phyloP scores from a whole-genome alignment of 1,140 invertebrate genomes.

The Heliothis subflexa region DNA sequence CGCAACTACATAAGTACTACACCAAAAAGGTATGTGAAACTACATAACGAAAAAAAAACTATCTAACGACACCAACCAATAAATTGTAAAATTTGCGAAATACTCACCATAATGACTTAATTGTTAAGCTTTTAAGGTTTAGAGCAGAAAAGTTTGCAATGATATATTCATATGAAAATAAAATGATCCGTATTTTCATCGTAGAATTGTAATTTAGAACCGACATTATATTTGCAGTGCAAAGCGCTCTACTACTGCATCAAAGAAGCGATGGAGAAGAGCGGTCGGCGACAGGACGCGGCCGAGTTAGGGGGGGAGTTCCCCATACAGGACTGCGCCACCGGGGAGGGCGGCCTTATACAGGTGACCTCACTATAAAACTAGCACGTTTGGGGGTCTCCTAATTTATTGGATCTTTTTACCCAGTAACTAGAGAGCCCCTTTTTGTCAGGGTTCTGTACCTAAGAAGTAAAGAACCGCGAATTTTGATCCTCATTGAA shows the following conservation, averaged over 20 bases:
- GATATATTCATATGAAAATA: too few species aligned
- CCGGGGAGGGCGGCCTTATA: conserved; percentile 98
- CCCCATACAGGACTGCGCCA: conserved; percentile 98
- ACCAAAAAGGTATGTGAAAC: conserved; percentile 95
- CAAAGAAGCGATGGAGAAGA: conserved; percentile 99
- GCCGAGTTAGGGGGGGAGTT: conserved; percentile 99
- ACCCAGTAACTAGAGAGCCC: too few species aligned
- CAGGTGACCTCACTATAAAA: conserved; percentile 86
- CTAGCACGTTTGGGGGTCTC: not conserved
- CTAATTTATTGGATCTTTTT: too few species aligned
- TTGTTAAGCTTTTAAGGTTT: too few species aligned
- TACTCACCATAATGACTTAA: too few species aligned
- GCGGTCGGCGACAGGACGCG: conserved; percentile 93
- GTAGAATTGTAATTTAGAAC: not conserved
- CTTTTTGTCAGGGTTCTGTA: too few species aligned
- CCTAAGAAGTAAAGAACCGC: too few species aligned
- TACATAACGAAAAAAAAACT: not conserved
- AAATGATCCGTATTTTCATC: not conserved
- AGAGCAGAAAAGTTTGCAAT: too few species aligned
- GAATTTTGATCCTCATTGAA: too few species aligned
- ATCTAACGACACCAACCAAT: too few species aligned
- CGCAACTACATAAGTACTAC: conserved; percentile 99
- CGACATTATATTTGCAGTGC: conserved; percentile 90
- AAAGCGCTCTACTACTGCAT: conserved; percentile 99
- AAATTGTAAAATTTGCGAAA: too few species aligned